These are phyloP conservation scores for Andricus grossulariae DNA, from an alignment of 1,140 invertebrate species.

Conservation along the genomic window DNA sequence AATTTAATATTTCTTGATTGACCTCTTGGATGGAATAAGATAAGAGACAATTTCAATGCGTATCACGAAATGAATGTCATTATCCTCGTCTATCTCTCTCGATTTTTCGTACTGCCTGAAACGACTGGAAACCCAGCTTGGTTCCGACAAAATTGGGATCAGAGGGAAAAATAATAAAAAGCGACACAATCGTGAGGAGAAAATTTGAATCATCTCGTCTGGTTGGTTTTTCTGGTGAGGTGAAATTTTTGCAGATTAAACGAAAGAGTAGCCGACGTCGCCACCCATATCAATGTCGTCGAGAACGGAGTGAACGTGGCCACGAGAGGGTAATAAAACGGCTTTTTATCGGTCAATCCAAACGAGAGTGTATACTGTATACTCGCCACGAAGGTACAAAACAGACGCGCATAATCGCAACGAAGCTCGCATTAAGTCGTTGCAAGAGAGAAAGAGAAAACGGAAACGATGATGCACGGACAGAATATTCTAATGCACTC, in stretches of 20 bases:
- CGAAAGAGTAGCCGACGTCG: not conserved
- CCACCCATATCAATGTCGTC: constrained; percentile 10
- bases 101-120: too few relatives aligned
- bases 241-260: constrained; percentile 3
- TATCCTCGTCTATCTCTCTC: too few relatives aligned
- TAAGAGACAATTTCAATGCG: too few relatives aligned
- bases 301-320: constrained; percentile 28
- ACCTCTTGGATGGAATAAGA: too few relatives aligned
- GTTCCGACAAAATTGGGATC: too few relatives aligned
- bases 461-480: constrained; percentile 48
- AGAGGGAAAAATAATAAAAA: too few relatives aligned
- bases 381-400: constrained; percentile 52
- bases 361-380: constrained; percentile 43
- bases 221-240: not conserved
- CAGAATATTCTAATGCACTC: constrained; percentile 69
- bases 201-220: not conserved
- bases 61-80: too few relatives aligned
- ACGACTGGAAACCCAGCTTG: too few relatives aligned
- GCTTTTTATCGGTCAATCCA: constrained; percentile 55
- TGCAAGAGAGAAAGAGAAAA: constrained; percentile 35
- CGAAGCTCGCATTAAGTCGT: constrained; percentile 53
- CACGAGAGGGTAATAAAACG: constrained; percentile 51
- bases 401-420: constrained; percentile 46
- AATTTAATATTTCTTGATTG: too few relatives aligned
- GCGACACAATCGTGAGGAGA: not conserved